phyloP scores from a whole-genome alignment of 1,140 invertebrate species.

The Bombus picipes region DNA sequence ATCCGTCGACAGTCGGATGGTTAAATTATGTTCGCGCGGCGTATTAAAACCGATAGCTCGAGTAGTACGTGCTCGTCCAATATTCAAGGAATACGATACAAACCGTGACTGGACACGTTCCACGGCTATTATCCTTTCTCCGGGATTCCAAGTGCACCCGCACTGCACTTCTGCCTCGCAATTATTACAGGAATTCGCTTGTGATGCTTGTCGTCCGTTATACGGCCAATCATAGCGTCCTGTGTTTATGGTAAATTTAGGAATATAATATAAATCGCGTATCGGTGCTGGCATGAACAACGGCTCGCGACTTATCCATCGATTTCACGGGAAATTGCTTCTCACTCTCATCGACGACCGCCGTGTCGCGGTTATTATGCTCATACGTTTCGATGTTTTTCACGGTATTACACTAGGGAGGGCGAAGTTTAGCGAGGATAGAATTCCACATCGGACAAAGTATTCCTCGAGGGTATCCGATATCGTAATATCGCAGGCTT shows the following conservation, averaged over 20 bases:
- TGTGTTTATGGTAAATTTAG: not conserved
- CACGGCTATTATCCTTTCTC: slow-evolving; percentile 59
- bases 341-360: not conserved
- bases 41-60: slow-evolving; percentile 59
- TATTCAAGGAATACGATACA: slow-evolving; percentile 20
- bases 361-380: not conserved
- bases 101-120: slow-evolving; percentile 34
- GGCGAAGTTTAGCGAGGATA: too few species aligned
- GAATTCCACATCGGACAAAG: not conserved
- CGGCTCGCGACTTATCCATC: not conserved
- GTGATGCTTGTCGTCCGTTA: not conserved
- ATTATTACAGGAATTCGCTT: slow-evolving; percentile 48
- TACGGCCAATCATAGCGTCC: not conserved
- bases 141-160: slow-evolving; percentile 40
- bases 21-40: slow-evolving; percentile 46
- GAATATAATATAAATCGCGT: not conserved
- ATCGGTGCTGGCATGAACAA: not conserved
- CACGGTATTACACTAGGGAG: not conserved
- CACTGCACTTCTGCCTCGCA: slow-evolving; percentile 13
- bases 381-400: not conserved
- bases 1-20: slow-evolving; percentile 29
- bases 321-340: not conserved
- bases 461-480: not conserved
- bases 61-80: not conserved
- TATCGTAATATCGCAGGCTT: slow-evolving; percentile 16